A percentile compares a stretch with the other conserved stretches of the same genome.
phyloP scores from a whole-genome alignment of 2,113 vertebrate genomes.

The Pseudopipra pipra region DNA sequence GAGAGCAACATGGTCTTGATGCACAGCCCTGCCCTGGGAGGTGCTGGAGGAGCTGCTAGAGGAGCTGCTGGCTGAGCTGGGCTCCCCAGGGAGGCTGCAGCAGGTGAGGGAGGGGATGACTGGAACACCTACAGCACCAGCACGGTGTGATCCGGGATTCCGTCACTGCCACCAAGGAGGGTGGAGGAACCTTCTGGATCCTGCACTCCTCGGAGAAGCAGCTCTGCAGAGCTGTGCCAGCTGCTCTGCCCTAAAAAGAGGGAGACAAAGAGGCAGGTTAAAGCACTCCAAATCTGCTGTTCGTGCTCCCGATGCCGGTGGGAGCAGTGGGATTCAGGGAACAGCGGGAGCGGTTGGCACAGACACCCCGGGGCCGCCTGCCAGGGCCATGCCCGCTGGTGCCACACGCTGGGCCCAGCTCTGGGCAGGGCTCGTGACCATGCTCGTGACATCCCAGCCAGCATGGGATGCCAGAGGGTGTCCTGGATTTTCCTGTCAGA shows the following conservation, averaged over 20 bases:
- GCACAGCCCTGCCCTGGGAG: background rate
- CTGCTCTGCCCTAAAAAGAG: background rate
- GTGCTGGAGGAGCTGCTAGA: background rate
- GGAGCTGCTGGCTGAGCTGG: background rate
- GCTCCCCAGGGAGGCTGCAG: background rate
- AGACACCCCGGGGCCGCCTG: accelerated
- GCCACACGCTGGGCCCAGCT: background rate
- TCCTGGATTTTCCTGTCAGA: background rate
- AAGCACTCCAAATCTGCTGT: background rate
- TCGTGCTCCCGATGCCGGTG: accelerated
- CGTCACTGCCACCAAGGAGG: accelerated
- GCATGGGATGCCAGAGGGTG: background rate
- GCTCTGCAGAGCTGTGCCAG: background rate
- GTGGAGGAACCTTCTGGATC: background rate
- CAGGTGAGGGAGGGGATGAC: background rate
- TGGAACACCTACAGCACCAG: background rate
- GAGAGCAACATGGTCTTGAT: accelerated
- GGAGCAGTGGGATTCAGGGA: background rate
- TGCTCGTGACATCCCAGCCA: background rate
- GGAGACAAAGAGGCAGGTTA: background rate
- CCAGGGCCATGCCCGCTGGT: background rate
- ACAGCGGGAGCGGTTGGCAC: background rate
- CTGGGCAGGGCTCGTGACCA: background rate
- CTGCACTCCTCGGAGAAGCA: background rate
- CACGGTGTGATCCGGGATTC: background rate